These are phyloP conservation scores for Drosophila malerkotliana DNA, from an alignment of 1,140 invertebrate species.

Conservation along the genomic window DNA sequence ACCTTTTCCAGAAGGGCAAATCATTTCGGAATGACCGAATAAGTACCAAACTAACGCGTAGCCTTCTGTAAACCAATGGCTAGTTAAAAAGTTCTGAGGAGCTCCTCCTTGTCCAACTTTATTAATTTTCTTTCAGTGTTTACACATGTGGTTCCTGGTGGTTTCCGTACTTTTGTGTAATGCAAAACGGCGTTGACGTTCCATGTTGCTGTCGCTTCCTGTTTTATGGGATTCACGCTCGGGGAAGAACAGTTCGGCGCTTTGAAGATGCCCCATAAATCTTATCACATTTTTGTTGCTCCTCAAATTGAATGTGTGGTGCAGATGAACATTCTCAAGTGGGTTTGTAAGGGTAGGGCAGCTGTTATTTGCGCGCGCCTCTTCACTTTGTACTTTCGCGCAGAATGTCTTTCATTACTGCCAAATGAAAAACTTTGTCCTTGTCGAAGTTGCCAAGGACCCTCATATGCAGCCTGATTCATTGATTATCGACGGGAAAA, in stretches of 20 bases:
- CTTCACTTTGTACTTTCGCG: constrained; percentile 35
- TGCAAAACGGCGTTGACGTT: constrained; percentile 27
- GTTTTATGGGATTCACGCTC: constrained; percentile 61
- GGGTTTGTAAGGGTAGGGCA: constrained; percentile 8
- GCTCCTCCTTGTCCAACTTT: too few relatives aligned
- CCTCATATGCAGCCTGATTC: constrained; percentile 39
- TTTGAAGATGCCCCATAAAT: constrained; percentile 55
- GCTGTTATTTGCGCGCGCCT: constrained; percentile 6
- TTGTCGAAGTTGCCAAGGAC: background rate
- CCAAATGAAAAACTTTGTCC: constrained; percentile 47
- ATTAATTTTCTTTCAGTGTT: constrained; percentile 17
- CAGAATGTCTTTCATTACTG: constrained; percentile 45
- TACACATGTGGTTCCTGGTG: background rate
- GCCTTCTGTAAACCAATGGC: too few relatives aligned
- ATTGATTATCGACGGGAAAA: constrained; percentile 32
- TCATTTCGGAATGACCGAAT: too few relatives aligned
- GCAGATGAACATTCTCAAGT: constrained; percentile 50
- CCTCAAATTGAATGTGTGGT: constrained; percentile 62
- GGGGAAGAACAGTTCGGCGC: constrained; percentile 26
- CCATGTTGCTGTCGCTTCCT: constrained; percentile 31
- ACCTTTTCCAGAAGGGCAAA: too few relatives aligned
- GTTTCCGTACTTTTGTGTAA: constrained; percentile 13
- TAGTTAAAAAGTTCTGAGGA: too few relatives aligned
- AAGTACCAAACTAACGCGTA: too few relatives aligned
- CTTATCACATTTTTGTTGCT: constrained; percentile 60